Base-by-base conservation (phyloP, 1,140 invertebrate species). In the Babylonia areolata region DNA sequence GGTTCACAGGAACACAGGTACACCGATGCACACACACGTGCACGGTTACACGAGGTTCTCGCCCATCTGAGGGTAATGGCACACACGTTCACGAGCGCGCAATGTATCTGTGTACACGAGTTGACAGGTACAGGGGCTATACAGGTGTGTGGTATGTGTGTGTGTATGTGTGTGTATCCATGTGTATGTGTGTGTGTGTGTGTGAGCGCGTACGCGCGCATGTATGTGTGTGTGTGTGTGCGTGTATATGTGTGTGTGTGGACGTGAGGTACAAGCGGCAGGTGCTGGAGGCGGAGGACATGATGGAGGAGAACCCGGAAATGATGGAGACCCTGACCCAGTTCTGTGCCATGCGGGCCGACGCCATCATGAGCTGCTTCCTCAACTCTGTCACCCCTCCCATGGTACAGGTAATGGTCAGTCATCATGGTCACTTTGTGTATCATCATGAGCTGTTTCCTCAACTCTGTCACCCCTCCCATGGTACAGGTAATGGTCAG, bases 341-440 rank as follows among this genome's bases (percentile, higher is more conserved):
- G 78, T 42, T n/a, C 78, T 23, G n/a, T 28, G 42, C 1, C 78
- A 15, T 39, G 78, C 9, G 78, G 28, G 78, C 78, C 35, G 20
- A 42, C 15, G 78, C 78, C 35, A 79, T 79, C 39, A 23, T 79
- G 1, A 46, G 35, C 20, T 79, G 78, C 46, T 79, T 20, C 78
- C 46, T 79, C n/a, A 79, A 42, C 28, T 79, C 78, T n/a, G 78
- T 46, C 46, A n/a, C 28, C 28, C 28, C 39, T 2, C 78, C 78
- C 5, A n/a, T 42, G 78, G 39, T 79, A 12, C 78, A 79, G 78
- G 78, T 79, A 23, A 42, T 20, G 6, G 35, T 0, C 40, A 11
- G 17, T 40, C 33, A n/a, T 1, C n/a, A 5, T n/a, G 6, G 71
- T 73, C 71, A 11, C 35, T 73, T 11, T 35, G 35, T n/a, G 71